phyloP scores from a whole-genome alignment of 1,140 invertebrate genomes.

The Zaprionus ghesquierei region DNA sequence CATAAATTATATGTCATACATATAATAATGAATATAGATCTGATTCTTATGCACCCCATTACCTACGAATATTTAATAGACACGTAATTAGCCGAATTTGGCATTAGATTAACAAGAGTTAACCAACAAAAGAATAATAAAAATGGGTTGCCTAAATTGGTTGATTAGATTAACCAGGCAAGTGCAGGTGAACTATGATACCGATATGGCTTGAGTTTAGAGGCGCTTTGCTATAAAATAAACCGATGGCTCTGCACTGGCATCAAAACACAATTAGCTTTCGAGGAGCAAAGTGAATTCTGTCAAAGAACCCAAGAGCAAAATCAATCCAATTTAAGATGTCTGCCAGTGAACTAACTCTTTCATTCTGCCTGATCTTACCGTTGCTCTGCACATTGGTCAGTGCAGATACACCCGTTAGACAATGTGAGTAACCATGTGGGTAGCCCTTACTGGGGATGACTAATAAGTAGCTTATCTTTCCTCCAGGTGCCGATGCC shows the following conservation, averaged over 20 bases:
- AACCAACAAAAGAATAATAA: neutral
- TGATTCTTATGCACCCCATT: too few relatives aligned
- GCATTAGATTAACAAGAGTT: conserved; percentile 10
- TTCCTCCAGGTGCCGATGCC: conserved; percentile 31
- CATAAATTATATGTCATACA: too few relatives aligned
- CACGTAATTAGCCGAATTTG: neutral
- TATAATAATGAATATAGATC: too few relatives aligned
- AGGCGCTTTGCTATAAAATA: conserved; percentile 29
- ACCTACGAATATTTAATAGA: too few relatives aligned
- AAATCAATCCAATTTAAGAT: conserved; percentile 19
- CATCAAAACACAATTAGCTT: conserved; percentile 18
- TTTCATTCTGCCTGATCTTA: conserved; percentile 30
- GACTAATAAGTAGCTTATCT: neutral
- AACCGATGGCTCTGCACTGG: neutral
- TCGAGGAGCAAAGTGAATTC: neutral
- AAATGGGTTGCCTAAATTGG: neutral
- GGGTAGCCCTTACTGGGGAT: neutral
- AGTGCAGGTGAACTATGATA: conserved; percentile 40
- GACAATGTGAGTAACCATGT: conserved; percentile 49
- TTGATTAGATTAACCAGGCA: conserved; percentile 51
- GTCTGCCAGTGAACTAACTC: conserved; percentile 16
- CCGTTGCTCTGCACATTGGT: conserved; percentile 29
- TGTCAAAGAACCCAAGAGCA: neutral
- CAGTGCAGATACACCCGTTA: conserved; percentile 40
- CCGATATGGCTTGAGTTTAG: conserved; percentile 13